These are phyloP conservation scores for Pterois miles DNA, from an alignment of 2,797 vertebrate genomes.

Conservation along the genomic window DNA sequence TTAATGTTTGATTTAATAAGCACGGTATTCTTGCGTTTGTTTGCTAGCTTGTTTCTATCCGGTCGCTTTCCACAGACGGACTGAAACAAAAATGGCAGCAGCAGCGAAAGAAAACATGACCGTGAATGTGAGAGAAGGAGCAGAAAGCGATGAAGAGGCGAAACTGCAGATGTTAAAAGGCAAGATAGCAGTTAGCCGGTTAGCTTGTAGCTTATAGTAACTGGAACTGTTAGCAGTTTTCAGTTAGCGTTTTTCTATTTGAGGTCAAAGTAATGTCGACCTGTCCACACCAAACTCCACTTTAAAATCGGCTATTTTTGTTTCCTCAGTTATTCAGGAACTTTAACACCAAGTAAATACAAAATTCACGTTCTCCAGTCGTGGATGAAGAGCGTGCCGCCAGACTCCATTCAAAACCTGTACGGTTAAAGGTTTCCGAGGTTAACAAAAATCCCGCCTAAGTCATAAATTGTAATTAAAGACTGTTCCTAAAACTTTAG, in stretches of 20 bases:
- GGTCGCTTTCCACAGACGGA: constrained; percentile 43
- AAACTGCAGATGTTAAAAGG: constrained; percentile 71
- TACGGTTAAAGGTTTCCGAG: too few relatives aligned
- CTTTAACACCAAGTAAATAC: rapidly evolving
- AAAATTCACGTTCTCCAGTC: too few relatives aligned
- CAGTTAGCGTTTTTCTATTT: rapidly evolving
- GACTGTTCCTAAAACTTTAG: too few relatives aligned
- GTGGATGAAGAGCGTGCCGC: too few relatives aligned
- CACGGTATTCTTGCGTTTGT: not conserved
- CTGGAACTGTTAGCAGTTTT: rapidly evolving
- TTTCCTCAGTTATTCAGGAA: not conserved
- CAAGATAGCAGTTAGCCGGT: not conserved
- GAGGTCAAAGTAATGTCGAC: constrained; percentile 37
- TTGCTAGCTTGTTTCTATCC: constrained; percentile 57
- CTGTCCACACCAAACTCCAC: not conserved
- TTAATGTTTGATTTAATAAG: not conserved
- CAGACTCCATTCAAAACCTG: too few relatives aligned
- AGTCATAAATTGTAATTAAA: too few relatives aligned
- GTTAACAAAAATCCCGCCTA: too few relatives aligned
- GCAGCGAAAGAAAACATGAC: constrained; percentile 1
- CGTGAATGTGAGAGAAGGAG: not conserved
- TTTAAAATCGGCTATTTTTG: not conserved
- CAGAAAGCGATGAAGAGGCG: constrained; percentile 14
- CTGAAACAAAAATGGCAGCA: constrained; percentile 67
- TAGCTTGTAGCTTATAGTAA: rapidly evolving